Conservation (phyloP, 2,113 vertebrate species). For the Oreochromis tanganicae region DNA sequence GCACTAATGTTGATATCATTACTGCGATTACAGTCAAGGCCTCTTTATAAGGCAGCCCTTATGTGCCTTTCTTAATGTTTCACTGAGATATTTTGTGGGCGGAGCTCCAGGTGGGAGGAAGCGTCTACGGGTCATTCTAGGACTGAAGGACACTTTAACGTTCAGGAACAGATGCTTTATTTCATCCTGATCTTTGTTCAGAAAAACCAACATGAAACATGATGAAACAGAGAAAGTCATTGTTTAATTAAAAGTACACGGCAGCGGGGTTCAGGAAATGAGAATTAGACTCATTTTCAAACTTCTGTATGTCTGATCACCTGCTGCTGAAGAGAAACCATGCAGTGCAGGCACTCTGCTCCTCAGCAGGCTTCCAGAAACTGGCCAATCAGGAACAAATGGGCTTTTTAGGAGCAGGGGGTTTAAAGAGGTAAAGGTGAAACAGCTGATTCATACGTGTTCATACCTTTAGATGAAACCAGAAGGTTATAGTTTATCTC, state of each 20-base stretch:
- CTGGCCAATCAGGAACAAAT: not conserved
- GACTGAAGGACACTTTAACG: not conserved
- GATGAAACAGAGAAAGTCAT: not conserved
- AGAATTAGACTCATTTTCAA: not conserved
- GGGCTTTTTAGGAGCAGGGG: not conserved
- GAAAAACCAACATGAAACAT: not conserved
- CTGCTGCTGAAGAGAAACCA: not conserved
- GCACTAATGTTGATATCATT: not conserved
- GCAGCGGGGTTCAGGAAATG: not conserved
- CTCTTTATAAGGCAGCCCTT: not conserved
- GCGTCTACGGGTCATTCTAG: fast-evolving
- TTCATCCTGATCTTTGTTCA: not conserved
- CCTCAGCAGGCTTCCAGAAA: not conserved
- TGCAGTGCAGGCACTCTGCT: not conserved
- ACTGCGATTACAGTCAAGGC: not conserved
- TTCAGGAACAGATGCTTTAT: not conserved
- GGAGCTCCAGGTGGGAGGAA: not conserved
- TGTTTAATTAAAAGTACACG: not conserved
- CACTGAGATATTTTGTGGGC: not conserved
- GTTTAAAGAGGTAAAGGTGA: not conserved
- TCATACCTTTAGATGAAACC: not conserved
- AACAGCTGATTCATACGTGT: not conserved
- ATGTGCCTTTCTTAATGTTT: not conserved
- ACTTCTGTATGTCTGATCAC: not conserved
- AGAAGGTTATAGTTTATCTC: not conserved